A percentile compares a stretch with the other conserved stretches of the same genome.
These are phyloP conservation scores for Lithophane socia DNA, from an alignment of 2,888 invertebrate species.

Conservation along the genomic window DNA sequence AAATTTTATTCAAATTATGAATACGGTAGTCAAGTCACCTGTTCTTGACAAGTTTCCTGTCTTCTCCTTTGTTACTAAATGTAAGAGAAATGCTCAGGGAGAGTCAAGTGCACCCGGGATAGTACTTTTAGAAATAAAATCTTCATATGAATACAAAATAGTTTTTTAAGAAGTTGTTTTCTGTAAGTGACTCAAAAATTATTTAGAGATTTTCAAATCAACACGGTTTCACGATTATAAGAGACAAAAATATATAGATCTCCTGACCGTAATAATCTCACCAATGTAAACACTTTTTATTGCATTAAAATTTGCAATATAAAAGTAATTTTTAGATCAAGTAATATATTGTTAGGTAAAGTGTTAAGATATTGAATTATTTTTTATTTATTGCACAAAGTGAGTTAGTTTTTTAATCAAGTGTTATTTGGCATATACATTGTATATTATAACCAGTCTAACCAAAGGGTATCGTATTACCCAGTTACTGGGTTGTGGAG, in stretches of 20 bases:
- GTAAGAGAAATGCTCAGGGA: slow-evolving; percentile 53
- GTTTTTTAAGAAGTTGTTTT: background rate
- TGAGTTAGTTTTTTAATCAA: no score
- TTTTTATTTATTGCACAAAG: no score
- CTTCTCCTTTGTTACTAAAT: slow-evolving; percentile 57
- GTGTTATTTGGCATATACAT: no score
- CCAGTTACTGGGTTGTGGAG: no score
- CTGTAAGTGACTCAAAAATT: background rate
- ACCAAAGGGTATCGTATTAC: no score
- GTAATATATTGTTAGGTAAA: no score
- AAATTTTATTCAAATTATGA: slow-evolving; percentile 63
- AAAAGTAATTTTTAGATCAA: background rate
- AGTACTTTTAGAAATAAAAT: slow-evolving; percentile 1
- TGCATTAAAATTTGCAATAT: background rate
- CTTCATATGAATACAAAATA: background rate
- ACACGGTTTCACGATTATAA: background rate
- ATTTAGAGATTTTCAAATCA: background rate
- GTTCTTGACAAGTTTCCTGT: slow-evolving; percentile 63
- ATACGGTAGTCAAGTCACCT: slow-evolving; percentile 62
- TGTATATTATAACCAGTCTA: no score
- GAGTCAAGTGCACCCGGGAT: slow-evolving; percentile 47
- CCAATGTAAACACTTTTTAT: background rate
- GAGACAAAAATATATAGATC: background rate
- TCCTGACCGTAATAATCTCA: background rate
- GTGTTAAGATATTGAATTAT: no score